Evolutionary conservation across 2,797 vertebrate genomes (phyloP).

Genomic region (Chlorospingus semifuscus): DNA sequence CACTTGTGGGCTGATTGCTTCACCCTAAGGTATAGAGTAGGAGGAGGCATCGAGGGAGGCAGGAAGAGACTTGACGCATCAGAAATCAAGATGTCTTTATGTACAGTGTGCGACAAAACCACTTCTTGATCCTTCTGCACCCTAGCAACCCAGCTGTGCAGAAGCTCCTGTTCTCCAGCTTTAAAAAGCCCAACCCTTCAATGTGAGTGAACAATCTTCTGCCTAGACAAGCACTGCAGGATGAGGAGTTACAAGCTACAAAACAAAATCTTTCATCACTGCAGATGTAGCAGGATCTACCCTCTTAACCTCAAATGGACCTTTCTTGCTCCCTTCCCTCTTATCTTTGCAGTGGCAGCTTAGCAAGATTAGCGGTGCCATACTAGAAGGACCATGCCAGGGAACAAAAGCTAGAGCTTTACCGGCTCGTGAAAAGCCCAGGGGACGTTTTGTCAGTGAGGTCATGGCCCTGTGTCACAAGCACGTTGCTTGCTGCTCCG

Average conservation of each 20-base stretch:
- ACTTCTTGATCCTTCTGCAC: not conserved
- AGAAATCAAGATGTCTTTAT: not conserved
- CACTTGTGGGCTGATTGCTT: fast-evolving
- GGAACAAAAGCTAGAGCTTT: not conserved
- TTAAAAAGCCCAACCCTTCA: not conserved
- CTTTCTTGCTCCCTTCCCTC: not conserved
- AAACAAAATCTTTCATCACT: not conserved
- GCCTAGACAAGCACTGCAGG: not conserved
- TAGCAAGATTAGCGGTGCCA: not conserved
- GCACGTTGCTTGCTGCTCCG: not conserved
- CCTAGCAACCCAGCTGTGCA: slow-evolving; percentile 7
- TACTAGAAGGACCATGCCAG: not conserved
- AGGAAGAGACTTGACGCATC: not conserved
- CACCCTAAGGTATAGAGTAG: not conserved
- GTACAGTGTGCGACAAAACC: not conserved
- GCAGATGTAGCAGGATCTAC: not conserved
- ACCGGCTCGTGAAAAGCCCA: not conserved
- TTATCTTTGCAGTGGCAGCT: not conserved
- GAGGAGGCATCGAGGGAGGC: not conserved
- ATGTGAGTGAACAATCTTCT: not conserved
- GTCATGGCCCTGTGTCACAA: not conserved
- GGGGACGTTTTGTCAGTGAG: not conserved
- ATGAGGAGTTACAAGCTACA: not conserved
- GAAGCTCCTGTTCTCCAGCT: not conserved
- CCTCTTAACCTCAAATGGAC: not conserved